Base-by-base conservation (phyloP, 2,888 invertebrate genomes). In the Dione juno region DNA sequence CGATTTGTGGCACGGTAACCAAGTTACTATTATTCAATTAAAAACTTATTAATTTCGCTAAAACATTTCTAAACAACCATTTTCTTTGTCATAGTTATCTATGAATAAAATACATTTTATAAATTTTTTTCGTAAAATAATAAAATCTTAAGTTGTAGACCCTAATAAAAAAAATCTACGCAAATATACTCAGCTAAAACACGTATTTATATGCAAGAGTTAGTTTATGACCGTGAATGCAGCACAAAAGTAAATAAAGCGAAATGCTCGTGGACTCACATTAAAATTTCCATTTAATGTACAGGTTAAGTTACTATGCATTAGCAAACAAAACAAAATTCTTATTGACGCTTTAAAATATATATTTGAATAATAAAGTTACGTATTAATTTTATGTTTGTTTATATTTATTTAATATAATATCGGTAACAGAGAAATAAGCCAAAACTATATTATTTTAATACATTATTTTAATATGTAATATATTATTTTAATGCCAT, bases 201-300 rank as follows among this genome's bases (percentile, higher is more conserved):
- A 54, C 45, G 37, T 68, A 63, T 67, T 61, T 67, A 59, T 64
- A 57, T 64, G 54, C 40, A 57, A 64, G 43, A 41, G 52, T 52
- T 50, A 67, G 21, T 54, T 69, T 69, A 69, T 57, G 69, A 53
- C 54, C 64, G 63, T 69, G 64, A 69, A 69, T 64, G 69, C 63
- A 28, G 74, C 58, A 61, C 70, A 72, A 61, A 73, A 67, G 66
- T 72, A 66, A 69, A 68, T 65, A 74, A 75, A 58, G 70, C 67
- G 70, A 74, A 75, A 70, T 69, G 66, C 71, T 67, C 66, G 69
- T 66, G 68, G 70, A 67, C 66, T 54, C 67, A 67, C 75, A 74
- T 76, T 75, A 75, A 76, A 76, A 76, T 75, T 76, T 69, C 69
- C 63, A 64, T 70, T 72, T 66, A 74, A 70, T 73, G 65, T 72